Conservation (phyloP, 1,140 invertebrate species). For the Drosophila elegans region DNA sequence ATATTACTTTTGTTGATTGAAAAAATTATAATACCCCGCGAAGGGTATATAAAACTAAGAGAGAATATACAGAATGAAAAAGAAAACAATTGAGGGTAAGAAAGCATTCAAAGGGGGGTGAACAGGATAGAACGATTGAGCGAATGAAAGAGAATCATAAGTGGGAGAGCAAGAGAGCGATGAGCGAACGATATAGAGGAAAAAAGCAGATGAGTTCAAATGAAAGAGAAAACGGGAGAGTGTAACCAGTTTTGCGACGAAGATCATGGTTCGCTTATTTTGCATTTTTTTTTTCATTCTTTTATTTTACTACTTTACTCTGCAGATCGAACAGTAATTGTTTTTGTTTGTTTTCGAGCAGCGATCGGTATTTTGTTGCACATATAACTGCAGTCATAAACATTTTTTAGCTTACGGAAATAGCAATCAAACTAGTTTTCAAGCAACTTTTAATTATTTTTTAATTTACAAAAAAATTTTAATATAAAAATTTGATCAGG, state of each 20-base stretch:
- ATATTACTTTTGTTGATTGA: too few species aligned
- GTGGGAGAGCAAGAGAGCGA: not conserved
- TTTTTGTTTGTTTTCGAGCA: not conserved
- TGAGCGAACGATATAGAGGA: not conserved
- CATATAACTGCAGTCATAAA: too few species aligned
- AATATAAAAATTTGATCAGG: too few species aligned
- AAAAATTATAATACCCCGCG: too few species aligned
- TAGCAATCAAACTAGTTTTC: too few species aligned
- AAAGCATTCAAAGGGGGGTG: not conserved
- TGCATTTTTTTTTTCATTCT: not conserved
- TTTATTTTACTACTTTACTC: not conserved
- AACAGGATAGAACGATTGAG: not conserved
- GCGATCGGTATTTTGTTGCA: not conserved
- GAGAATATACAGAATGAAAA: not conserved
- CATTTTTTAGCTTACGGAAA: too few species aligned
- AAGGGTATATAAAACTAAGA: not conserved
- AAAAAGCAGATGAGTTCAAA: not conserved
- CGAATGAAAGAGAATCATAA: not conserved
- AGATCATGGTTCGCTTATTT: conserved; percentile 6
- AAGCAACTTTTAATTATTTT: too few species aligned
- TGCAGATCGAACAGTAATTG: not conserved
- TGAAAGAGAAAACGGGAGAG: conserved; percentile 4
- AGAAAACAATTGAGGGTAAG: too few species aligned
- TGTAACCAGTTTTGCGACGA: conserved; percentile 3
- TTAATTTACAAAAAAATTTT: too few species aligned